These are phyloP conservation scores for Apodemia hepburni DNA, from an alignment of 2,888 invertebrate genomes.

Conservation along the genomic window DNA sequence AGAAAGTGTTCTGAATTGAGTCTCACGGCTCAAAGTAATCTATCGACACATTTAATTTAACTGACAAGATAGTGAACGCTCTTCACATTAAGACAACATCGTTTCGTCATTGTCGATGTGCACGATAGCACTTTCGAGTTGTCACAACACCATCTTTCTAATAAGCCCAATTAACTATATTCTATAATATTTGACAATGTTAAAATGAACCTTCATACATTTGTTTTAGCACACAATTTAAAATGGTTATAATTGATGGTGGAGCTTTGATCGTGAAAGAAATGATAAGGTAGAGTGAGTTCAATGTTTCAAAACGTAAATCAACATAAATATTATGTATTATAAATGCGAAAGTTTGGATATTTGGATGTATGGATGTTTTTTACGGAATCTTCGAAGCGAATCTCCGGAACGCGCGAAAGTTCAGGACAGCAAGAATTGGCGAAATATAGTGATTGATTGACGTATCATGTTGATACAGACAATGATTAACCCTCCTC, in stretches of 20 bases:
- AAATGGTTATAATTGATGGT: slow-evolving; percentile 17
- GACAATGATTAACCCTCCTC: no score
- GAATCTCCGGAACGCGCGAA: no score
- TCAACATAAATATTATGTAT: no score
- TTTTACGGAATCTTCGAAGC: no score
- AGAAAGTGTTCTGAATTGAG: slow-evolving; percentile 62
- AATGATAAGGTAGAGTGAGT: slow-evolving; percentile 4
- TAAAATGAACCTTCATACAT: slow-evolving; percentile 54
- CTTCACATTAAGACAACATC: slow-evolving; percentile 79
- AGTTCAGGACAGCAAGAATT: no score
- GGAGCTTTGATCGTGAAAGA: neutral
- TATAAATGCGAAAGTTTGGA: no score
- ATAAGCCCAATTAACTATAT: slow-evolving; percentile 78
- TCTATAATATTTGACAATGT: slow-evolving; percentile 43
- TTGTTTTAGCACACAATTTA: slow-evolving; percentile 42
- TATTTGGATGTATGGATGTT: no score
- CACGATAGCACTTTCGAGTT: slow-evolving; percentile 78
- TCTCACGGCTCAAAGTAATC: slow-evolving; percentile 75
- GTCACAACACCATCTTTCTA: slow-evolving; percentile 79
- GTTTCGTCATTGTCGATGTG: slow-evolving; percentile 80
- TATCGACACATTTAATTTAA: slow-evolving; percentile 79
- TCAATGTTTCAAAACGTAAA: neutral
- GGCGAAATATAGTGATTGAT: no score
- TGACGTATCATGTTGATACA: no score
- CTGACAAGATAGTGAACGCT: slow-evolving; percentile 79